Evolutionary conservation across 2,888 invertebrate species (phyloP).

Genomic region (Meghimatium bilineatum): DNA sequence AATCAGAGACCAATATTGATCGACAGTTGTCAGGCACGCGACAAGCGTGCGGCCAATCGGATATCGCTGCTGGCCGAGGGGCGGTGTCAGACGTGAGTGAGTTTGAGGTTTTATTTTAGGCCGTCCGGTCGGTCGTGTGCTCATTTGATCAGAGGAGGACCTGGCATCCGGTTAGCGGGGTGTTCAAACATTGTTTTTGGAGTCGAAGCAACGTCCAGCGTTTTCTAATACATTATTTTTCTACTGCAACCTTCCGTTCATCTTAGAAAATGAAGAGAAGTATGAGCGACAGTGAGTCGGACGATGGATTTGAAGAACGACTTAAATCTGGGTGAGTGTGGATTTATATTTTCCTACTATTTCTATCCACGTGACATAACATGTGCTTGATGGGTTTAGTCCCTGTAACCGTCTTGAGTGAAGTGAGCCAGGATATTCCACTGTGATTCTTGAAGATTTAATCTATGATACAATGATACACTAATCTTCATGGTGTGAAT

Average conservation of each 20-base stretch:
- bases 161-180: slow-evolving; percentile 21
- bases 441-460: not conserved
- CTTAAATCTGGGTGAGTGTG: slow-evolving; percentile 91
- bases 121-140: slow-evolving; percentile 35
- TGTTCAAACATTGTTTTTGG: slow-evolving; percentile 16
- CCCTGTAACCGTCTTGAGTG: not conserved
- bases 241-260: slow-evolving; percentile 3
- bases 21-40: slow-evolving; percentile 43
- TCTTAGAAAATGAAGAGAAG: slow-evolving; percentile 83
- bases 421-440: not conserved
- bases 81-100: slow-evolving; percentile 39
- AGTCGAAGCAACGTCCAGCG: not conserved
- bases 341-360: not conserved
- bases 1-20: slow-evolving; percentile 45
- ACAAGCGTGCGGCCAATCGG: slow-evolving; percentile 44
- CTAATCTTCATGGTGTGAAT: not conserved
- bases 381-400: not conserved
- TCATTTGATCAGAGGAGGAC: slow-evolving; percentile 31
- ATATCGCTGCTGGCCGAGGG: slow-evolving; percentile 31
- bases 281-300: slow-evolving; percentile 87
- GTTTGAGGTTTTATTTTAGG: slow-evolving; percentile 38
- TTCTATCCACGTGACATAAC: slow-evolving; percentile 3
- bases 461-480: not conserved
- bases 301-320: slow-evolving; percentile 93
- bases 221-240: not conserved